Percentiles rank a stretch among this genome's conserved stretches.
phyloP scores from a whole-genome alignment of 2,797 vertebrate species.

The Oryzias sinensis region DNA sequence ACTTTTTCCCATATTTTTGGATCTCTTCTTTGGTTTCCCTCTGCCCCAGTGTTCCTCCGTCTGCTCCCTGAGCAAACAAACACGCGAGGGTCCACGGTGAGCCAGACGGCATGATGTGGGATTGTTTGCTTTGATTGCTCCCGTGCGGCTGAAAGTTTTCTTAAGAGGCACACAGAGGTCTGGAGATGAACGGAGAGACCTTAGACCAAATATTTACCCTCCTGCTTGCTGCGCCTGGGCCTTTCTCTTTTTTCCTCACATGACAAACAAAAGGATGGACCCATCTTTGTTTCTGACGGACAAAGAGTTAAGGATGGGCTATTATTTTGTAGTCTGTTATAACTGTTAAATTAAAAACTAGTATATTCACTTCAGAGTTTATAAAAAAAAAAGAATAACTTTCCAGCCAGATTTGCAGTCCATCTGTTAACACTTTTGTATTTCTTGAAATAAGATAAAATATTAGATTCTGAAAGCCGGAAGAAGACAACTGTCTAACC shows the following conservation, averaged over 20 bases:
- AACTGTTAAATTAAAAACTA: too few relatives aligned
- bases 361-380: constrained; percentile 3
- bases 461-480: constrained; percentile 3
- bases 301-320: background rate
- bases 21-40: constrained; percentile 47
- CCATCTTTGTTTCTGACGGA: constrained; percentile 42
- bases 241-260: constrained; percentile 27
- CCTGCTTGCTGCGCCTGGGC: constrained; percentile 46
- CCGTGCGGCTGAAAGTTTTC: constrained; percentile 72
- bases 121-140: constrained; percentile 75
- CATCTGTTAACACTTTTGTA: background rate
- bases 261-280: constrained; percentile 44
- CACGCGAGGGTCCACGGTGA: constrained; percentile 45
- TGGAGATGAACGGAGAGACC: constrained; percentile 63
- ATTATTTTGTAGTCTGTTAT: too few relatives aligned
- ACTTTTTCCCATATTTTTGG: constrained; percentile 22
- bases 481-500: constrained; percentile 22
- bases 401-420: background rate
- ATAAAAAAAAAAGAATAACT: background rate
- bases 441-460: background rate
- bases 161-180: constrained; percentile 72
- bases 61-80: constrained; percentile 75
- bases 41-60: constrained; percentile 56
- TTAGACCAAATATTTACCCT: constrained; percentile 76
- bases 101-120: constrained; percentile 65